Evolutionary conservation across 2,888 invertebrate species (phyloP), one percentile per base, ranked within the genome.

Genomic region (Limnephilus auricula): DNA sequence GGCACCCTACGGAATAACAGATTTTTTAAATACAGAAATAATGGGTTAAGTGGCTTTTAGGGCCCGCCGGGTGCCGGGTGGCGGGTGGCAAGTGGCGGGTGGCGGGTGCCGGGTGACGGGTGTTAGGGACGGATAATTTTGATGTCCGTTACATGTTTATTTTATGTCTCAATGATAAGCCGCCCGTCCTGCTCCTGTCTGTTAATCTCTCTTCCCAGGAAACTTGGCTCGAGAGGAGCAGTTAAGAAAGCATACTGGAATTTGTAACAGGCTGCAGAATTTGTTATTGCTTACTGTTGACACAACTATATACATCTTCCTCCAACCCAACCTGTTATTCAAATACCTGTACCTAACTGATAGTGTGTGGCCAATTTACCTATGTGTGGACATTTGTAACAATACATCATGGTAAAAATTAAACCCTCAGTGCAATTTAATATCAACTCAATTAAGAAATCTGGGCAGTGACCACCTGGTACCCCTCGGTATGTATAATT

Each of bases 41-140:
- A 87, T 87, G 90, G 90, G 90, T 91, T 92, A 92, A 92, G 92
- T 92, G 92, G 92, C 91, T 92, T 92, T 92, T 92, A 92, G 91
- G 90, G 88, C 87, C 87, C 31, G 30, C 30, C 30, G 50, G 45
- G 32, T 45, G n/a, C 30, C 30, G 45, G 32, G 90, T 89, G 90
- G 89, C 86, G 31, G 89, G 90, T 84, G 85, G 78, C 82, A 89
- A 83, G 79, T 85, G 91, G 89, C 84, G 88, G 90, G 90, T 88
- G 90, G 89, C 86, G 31, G 89, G 90, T 84, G 85, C 45, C 82
- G 90, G 87, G 79, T 85, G 91, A 90, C 84, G 88, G 90, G 90
- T 88, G 90, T 90, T 88, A 79, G 91, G 89, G 91, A 83, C 91
- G 91, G 90, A 92, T 92, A 85, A 92, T 92, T 92, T 92, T 92